Base-by-base conservation (phyloP, 1,140 invertebrate genomes). In the Epicauta chinensis region DNA sequence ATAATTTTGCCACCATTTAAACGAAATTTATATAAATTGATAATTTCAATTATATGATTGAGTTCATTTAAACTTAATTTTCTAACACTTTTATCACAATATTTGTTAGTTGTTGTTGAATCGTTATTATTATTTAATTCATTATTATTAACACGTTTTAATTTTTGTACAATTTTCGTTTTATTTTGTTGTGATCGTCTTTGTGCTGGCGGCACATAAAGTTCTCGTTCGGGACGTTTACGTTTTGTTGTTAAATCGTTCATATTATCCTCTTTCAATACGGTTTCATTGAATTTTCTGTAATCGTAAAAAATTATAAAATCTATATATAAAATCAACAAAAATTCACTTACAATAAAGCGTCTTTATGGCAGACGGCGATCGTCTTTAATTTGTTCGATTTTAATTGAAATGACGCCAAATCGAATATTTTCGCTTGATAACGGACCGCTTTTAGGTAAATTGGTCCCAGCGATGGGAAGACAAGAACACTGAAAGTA, bases 181-280 rank as follows among this genome's bases (percentile, higher is more conserved):
- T 34, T 34, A 12, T 34, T 34, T 2, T 2, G 10, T 34, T 42
- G 40, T 14, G 45, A 46, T 39, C 36, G 58, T 51, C 65, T 59
- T 55, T 65, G 63, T n/a, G 65, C 65, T 16, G 65, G 65, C 16
- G 65, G 65, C 40, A 67, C 51, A 51, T 67, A 67, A 10, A 63
- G 49, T 49, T 63, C 59, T 34, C 61, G 50, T 57, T 60, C 55
- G 3, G 59, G 59, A 31, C 62, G 55, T 44, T 58, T 63, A 54
- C 40, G 45, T 46, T 17, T 43, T 45, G 43, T 15, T 23, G 11
- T 9, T 15, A 34, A 49, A 52, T 63, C 60, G 31, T 44, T 41
- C 60, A 60, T 59, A 38, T 29, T 34, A 29, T 53, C 46, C 16
- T 49, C 46, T 40, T 49, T 38, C 4, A 12, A 3, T 12, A 11